These are phyloP conservation scores for Silurus glanis DNA, from an alignment of 2,113 vertebrate genomes.

Conservation along the genomic window DNA sequence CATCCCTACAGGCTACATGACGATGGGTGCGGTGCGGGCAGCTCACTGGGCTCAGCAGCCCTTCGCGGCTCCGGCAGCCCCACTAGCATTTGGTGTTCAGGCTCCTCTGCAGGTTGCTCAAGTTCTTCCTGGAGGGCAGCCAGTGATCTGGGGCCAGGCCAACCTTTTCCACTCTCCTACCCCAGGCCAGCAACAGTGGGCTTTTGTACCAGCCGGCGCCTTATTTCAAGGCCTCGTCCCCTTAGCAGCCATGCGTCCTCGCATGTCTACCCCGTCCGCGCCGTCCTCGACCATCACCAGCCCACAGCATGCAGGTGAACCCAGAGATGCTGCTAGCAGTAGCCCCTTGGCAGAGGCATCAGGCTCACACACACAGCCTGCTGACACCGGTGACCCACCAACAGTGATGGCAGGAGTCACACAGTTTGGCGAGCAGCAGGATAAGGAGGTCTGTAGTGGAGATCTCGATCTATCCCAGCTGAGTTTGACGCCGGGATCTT, in stretches of 20 bases:
- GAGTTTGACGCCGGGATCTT: constrained; percentile 93
- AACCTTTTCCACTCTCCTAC: constrained; percentile 84
- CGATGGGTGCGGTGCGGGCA: constrained; percentile 94
- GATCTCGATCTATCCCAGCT: constrained; percentile 96
- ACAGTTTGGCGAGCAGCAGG: constrained; percentile 80
- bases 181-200: constrained; percentile 91
- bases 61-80: constrained; percentile 83
- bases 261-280: constrained; percentile 80
- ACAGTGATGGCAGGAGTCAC: constrained; percentile 26
- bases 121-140: constrained; percentile 93
- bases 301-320: constrained; percentile 81
- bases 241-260: constrained; percentile 82
- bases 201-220: constrained; percentile 92
- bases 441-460: constrained; percentile 86
- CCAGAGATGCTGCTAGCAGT: constrained; percentile 62
- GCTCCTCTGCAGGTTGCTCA: constrained; percentile 80
- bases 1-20: constrained; percentile 87
- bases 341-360: constrained; percentile 79
- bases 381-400: constrained; percentile 65
- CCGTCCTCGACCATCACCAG: constrained; percentile 82
- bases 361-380: neutral
- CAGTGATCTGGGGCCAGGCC: constrained; percentile 93
- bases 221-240: constrained; percentile 92
- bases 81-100: constrained; percentile 83
- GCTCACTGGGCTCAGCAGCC: constrained; percentile 97